phyloP scores from a whole-genome alignment of 2,797 vertebrate genomes.

The Sebastes itinus region DNA sequence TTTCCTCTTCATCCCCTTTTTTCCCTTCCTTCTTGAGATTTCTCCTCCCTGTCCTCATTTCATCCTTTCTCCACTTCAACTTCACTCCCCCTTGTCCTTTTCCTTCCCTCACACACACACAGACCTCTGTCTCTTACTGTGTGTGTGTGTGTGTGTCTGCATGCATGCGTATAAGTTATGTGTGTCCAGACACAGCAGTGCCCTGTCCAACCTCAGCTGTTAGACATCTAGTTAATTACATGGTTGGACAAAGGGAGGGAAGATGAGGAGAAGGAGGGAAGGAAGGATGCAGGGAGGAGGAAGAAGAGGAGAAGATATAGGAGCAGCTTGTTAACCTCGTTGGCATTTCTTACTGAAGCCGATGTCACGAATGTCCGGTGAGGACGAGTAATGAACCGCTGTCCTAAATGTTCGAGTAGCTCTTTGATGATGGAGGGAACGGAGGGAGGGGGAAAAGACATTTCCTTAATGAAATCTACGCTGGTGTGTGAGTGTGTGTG shows the following conservation, averaged over 20 bases:
- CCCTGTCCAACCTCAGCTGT: conserved; percentile 66
- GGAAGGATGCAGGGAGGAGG: conserved; percentile 20
- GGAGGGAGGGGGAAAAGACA: conserved; percentile 18
- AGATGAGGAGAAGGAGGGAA: conserved; percentile 22
- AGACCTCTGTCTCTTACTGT: conserved; percentile 16
- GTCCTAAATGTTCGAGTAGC: conserved; percentile 55
- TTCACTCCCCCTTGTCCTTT: neutral
- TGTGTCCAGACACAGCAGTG: conserved; percentile 61
- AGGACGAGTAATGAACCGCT: conserved; percentile 48
- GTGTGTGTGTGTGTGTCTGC: conserved; percentile 2
- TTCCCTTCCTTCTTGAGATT: neutral
- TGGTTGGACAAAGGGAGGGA: conserved; percentile 34
- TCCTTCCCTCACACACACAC: neutral
- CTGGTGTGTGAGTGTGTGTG: conserved; percentile 11
- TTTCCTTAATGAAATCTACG: conserved; percentile 64
- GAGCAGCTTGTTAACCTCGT: conserved; percentile 54
- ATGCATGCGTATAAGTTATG: neutral
- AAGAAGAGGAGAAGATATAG: neutral
- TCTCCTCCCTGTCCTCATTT: conserved; percentile 1
- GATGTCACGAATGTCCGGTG: conserved; percentile 37
- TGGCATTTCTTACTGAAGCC: conserved; percentile 50
- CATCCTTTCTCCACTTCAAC: neutral
- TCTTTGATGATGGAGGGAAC: conserved; percentile 50
- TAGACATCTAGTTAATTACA: conserved; percentile 72
- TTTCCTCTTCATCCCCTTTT: neutral